phyloP scores from a whole-genome alignment of 2,888 invertebrate genomes.

The Thymelicus sylvestris region DNA sequence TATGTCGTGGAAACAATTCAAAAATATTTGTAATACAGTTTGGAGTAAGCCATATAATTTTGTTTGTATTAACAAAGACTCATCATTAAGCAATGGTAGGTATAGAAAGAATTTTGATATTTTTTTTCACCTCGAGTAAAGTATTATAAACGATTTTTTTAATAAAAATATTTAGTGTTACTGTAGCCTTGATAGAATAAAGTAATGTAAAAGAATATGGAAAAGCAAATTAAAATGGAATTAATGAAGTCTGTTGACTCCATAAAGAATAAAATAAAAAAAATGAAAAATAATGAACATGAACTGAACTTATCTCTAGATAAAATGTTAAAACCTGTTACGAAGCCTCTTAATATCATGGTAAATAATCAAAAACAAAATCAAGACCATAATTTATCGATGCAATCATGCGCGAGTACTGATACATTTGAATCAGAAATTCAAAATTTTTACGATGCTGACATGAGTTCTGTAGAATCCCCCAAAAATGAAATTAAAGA shows the following conservation, averaged over 20 bases:
- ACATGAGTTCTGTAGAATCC: constrained; percentile 14
- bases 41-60: constrained; percentile 27
- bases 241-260: constrained; percentile 21
- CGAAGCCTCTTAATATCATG: constrained; percentile 8
- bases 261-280: constrained; percentile 34
- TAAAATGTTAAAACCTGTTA: constrained; percentile 27
- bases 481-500: constrained; percentile 1
- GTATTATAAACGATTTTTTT: constrained; percentile 1
- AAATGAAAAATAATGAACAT: constrained; percentile 21
- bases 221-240: constrained; percentile 20
- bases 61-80: too few relatives aligned
- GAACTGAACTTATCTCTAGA: constrained; percentile 10
- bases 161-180: not conserved
- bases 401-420: constrained; percentile 6
- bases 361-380: constrained; percentile 9
- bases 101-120: constrained; percentile 7
- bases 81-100: constrained; percentile 2
- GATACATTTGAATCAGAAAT: constrained; percentile 5
- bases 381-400: constrained; percentile 10
- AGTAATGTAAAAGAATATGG: constrained; percentile 1
- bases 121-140: not conserved
- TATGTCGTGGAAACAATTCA: constrained; percentile 43
- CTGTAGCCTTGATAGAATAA: not conserved
- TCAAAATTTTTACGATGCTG: constrained; percentile 1
- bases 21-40: constrained; percentile 39